Evolutionary conservation across 2,888 invertebrate genomes (phyloP).

Genomic region (Chloroclysta siterata): DNA sequence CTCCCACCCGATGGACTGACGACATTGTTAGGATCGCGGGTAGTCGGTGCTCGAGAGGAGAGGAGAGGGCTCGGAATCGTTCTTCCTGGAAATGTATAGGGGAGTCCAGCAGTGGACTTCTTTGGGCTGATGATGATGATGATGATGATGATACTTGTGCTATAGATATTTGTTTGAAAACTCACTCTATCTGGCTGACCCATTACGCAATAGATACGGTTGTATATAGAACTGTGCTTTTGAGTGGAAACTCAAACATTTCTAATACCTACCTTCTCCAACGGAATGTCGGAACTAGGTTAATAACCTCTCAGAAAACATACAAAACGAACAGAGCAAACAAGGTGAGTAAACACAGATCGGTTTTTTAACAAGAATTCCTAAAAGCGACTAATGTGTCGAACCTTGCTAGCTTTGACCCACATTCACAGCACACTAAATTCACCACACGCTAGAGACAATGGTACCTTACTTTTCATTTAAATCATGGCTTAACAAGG

Average conservation of each 20-base stretch:
- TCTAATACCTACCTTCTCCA: conserved; percentile 35
- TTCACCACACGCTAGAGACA: conserved; percentile 16
- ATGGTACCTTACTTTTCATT: conserved; percentile 14
- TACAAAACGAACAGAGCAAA: conserved; percentile 59
- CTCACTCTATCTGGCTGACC: conserved; percentile 27
- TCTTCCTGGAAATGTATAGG: too few species aligned
- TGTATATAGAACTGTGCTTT: conserved; percentile 33
- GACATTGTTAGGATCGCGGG: too few species aligned
- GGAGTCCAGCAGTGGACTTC: too few species aligned
- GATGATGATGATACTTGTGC: too few species aligned
- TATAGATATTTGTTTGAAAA: conserved; percentile 13
- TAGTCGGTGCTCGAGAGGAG: too few species aligned
- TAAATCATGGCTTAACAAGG: conserved; percentile 17
- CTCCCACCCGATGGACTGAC: too few species aligned
- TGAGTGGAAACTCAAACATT: conserved; percentile 41
- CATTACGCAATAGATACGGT: conserved; percentile 41
- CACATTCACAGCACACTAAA: conserved; percentile 25
- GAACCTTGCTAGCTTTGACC: conserved; percentile 35
- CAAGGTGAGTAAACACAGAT: conserved; percentile 60
- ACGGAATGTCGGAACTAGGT: conserved; percentile 64
- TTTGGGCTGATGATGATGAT: too few species aligned
- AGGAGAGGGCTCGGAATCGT: too few species aligned
- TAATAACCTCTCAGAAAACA: conserved; percentile 72
- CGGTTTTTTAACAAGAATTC: conserved; percentile 34
- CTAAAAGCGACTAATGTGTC: conserved; percentile 30